Base-by-base conservation (phyloP, 1,140 invertebrate species). In the Drosophila saltans region DNA sequence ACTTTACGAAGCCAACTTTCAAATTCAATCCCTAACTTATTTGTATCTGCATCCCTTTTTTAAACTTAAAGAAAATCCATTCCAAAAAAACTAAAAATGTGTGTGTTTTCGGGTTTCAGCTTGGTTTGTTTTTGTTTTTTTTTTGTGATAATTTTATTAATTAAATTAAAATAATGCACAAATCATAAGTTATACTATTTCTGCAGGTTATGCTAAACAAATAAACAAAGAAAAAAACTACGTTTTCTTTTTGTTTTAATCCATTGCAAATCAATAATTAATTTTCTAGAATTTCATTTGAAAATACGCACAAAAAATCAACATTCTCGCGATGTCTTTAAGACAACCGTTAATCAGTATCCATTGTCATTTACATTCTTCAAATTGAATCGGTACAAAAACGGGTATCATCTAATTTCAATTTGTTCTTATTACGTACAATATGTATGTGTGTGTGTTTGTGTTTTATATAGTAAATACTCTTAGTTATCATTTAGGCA, bases 101-200 rank as follows among this genome's bases (percentile, higher is more conserved):
- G 28, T 30, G 28, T 30, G 58, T 7, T 58, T 40, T 58, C 45
- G 63, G 41, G 59, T 36, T 26, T 60, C 48, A 28, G 33, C 56
- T 62, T 62, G 45, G 45, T 52, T 52, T 52, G 45, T 52, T 52
- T 16, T 57, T 76, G 61, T 62, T 74, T 52, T 59, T 52, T 63
- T 64, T 40, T 66, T 80, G 70, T 48, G 45, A 52, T 52, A 66
- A 60, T 79, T 58, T 84, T 84, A 76, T 88, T 85, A 73, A 85
- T 79, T 76, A 59, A 81, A 81, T 90, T 90, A 89, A 88, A 73
- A 82, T 88, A 90, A 89, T 89, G 86, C 84, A 84, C 84, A 90
- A 90, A 90, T 75, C 65, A 90, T 71, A 85, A 43, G 58, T 69
- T 80, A 52, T 52, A 26, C 45, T 52, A 79, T 70, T 78, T 70